Percentiles rank a stretch among this genome's conserved stretches.
Evolutionary conservation across 35 echinoderm and acorn worm species (phyloP).

Genomic region (Diadema setosum): DNA sequence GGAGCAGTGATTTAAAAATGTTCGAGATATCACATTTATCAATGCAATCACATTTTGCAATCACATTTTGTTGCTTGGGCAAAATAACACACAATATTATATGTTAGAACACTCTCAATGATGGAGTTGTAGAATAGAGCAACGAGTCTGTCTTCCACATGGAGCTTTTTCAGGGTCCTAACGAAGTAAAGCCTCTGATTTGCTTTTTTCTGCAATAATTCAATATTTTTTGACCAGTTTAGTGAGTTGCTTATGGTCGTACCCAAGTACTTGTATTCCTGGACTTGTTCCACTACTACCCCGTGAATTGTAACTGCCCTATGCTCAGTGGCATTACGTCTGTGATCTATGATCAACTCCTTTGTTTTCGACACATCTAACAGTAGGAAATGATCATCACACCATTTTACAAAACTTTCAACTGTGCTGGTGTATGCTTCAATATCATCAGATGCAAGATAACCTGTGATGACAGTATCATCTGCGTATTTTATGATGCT

Average conservation of each 20-base stretch:
- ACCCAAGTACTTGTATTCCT: neutral
- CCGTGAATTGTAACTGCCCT: neutral
- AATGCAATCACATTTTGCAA: too few species aligned
- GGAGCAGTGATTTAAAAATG: too few species aligned
- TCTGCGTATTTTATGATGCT: neutral
- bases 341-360: neutral
- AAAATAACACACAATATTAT: too few species aligned
- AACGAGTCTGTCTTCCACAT: too few species aligned
- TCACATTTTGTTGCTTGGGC: too few species aligned
- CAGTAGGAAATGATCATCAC: neutral
- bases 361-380: neutral
- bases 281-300: neutral
- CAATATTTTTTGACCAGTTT: neutral
- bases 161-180: neutral
- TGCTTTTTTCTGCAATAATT: too few species aligned
- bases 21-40: too few species aligned
- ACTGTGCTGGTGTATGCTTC: neutral
- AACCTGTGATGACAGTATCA: too few species aligned
- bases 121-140: too few species aligned
- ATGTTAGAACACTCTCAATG: too few species aligned
- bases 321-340: neutral
- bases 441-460: too few species aligned
- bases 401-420: neutral
- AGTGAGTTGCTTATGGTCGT: neutral
- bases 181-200: neutral